Evolutionary conservation across 1,140 invertebrate genomes (phyloP).

Genomic region (Potamilus streckersoni): DNA sequence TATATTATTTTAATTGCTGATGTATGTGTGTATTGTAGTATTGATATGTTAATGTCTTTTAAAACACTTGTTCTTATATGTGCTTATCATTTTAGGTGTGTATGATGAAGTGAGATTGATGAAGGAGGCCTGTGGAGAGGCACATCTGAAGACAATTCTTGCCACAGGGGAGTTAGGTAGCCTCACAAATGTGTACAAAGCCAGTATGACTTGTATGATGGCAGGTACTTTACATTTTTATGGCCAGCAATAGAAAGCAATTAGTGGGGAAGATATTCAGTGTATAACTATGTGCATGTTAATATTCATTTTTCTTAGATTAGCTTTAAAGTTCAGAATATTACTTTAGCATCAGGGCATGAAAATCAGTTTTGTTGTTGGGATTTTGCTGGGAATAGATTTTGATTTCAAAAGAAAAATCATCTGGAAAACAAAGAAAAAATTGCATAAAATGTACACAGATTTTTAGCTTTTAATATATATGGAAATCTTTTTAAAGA

Average conservation of each 20-base stretch:
- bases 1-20: not conserved
- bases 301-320: too few relatives aligned
- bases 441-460: too few relatives aligned
- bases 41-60: slow-evolving; percentile 7
- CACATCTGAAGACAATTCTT: slow-evolving; percentile 95
- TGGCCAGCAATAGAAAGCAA: too few relatives aligned
- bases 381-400: not conserved
- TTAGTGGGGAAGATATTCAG: too few relatives aligned
- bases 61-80: not conserved
- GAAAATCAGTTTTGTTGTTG: not conserved
- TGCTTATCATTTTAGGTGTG: slow-evolving; percentile 69
- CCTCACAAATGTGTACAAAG: slow-evolving; percentile 90
- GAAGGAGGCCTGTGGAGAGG: slow-evolving; percentile 80
- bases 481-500: too few relatives aligned
- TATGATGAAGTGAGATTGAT: slow-evolving; percentile 83
- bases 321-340: too few relatives aligned
- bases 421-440: too few relatives aligned
- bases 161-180: slow-evolving; percentile 92
- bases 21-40: not conserved
- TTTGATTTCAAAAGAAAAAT: too few relatives aligned
- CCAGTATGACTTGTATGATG: slow-evolving; percentile 92
- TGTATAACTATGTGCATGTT: too few relatives aligned
- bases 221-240: slow-evolving; percentile 73
- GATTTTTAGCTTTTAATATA: too few relatives aligned
- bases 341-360: not conserved